Evolutionary conservation across 2,797 vertebrate species (phyloP).

Genomic region (Onychomys torridus): DNA sequence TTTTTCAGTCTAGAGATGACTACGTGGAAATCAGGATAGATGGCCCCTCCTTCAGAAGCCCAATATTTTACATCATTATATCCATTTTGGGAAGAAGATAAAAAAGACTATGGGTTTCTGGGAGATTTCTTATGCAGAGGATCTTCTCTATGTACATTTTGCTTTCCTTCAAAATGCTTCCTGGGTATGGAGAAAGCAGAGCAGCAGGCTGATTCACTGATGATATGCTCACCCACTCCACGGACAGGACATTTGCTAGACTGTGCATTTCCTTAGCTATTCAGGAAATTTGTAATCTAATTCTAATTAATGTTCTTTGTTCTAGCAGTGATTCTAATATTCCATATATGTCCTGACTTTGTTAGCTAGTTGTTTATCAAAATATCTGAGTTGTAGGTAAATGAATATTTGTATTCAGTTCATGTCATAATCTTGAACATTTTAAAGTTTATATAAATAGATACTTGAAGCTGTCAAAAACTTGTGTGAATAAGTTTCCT

Average conservation of each 20-base stretch:
- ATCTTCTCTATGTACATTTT: neutral
- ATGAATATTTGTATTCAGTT: conserved; percentile 10
- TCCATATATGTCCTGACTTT: neutral
- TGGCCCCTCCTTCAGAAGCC: neutral
- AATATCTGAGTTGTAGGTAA: neutral
- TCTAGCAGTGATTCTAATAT: conserved; percentile 13
- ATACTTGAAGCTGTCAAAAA: neutral
- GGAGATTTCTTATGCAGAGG: neutral
- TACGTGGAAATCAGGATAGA: neutral
- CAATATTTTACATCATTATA: neutral
- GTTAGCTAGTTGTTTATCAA: neutral
- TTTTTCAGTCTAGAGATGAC: neutral
- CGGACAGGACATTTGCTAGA: neutral
- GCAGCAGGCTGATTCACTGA: neutral
- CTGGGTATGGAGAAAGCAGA: neutral
- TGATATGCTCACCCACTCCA: neutral
- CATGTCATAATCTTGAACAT: conserved; percentile 24
- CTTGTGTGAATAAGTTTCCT: neutral
- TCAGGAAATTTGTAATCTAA: neutral
- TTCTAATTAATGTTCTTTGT: neutral
- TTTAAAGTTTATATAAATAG: conserved; percentile 21
- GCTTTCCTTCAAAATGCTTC: neutral
- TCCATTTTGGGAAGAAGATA: neutral
- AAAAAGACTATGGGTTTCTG: neutral
- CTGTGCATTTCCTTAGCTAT: neutral